Base-by-base conservation (phyloP, 30 jellyfish, hydroid and myxozoan genomes). In the Nemopilema nomurai region DNA sequence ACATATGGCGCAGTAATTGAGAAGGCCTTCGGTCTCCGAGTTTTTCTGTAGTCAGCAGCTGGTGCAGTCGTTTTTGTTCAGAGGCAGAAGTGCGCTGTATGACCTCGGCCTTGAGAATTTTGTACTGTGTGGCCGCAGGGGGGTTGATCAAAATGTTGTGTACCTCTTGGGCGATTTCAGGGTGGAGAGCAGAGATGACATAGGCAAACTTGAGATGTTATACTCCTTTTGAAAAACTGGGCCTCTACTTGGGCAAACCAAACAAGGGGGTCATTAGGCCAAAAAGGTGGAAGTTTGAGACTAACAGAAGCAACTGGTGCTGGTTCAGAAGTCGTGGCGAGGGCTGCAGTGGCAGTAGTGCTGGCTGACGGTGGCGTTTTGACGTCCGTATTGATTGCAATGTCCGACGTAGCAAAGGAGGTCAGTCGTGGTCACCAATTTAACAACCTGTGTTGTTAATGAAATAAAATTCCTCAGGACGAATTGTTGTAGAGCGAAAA, bases 221-320 rank as follows among this genome's bases (percentile, higher is more conserved):
- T 69, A 33, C 24, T 69, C 24, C 51, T 69, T 4, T 4, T 69
- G 51, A 69, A 28, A 28, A 69, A 69, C 79, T 69, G 79, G 29
- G 79, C 79, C 24, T 69, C 79, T 8, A 69, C 79, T 28, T 69
- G 79, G 51, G 79, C 79, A 28, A 69, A 69, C 79, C 79, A 69
- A 32, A 77, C 77, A 6, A 49, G 20, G 62, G 86, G 87, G 52
- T 77, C 77, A 20, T 77, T 77, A 77, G 87, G 87, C 87, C 87
- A 77, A 62, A 20, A 69, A 77, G 87, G 87, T 4, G 77, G 87
- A 18, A 77, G 29, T 62, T 77, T 77, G 28, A 51, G 3, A 0
- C 76, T 49, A 8, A 57, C 87, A 16, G 77, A 13, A 30, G 74
- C 4, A 28, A 53, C 87, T 16, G 72, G 19, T 32, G 74, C 57